A percentile compares a stretch with the other conserved stretches of the same genome.
Conservation (phyloP, 1,140 invertebrate genomes). For the Calycopis cecrops region DNA sequence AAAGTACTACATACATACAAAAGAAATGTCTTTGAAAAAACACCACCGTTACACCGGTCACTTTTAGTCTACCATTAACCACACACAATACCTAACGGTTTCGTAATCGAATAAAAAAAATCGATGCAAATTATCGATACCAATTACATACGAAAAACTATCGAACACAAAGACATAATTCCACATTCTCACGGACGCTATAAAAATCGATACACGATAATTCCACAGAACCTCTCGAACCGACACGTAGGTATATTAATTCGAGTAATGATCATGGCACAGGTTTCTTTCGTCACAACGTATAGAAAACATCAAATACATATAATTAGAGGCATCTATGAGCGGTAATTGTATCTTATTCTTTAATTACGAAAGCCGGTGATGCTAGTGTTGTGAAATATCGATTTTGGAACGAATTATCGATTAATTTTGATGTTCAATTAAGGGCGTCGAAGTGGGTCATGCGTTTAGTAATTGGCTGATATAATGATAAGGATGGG, state of each 20-base stretch:
- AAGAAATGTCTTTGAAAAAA: no score
- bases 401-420: conserved; percentile 28
- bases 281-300: conserved; percentile 67
- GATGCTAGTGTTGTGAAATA: conserved; percentile 42
- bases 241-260: conserved; percentile 72
- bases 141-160: conserved; percentile 21
- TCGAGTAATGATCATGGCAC: conserved; percentile 65
- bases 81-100: no score
- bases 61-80: no score
- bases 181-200: conserved; percentile 61
- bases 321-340: conserved; percentile 70
- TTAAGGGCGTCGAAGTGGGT: neutral
- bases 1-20: no score
- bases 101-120: conserved; percentile 1
- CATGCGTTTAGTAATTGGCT: neutral
- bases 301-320: conserved; percentile 72
- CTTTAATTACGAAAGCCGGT: conserved; percentile 67
- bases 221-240: conserved; percentile 61
- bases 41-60: no score
- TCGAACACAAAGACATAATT: conserved; percentile 57
- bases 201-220: conserved; percentile 60
- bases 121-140: neutral
- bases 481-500: no score
- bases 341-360: conserved; percentile 67
- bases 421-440: conserved; percentile 21